Percentiles rank a stretch among this genome's conserved stretches.
Conservation (phyloP, 2,888 invertebrate species). For the Alitta virens region DNA sequence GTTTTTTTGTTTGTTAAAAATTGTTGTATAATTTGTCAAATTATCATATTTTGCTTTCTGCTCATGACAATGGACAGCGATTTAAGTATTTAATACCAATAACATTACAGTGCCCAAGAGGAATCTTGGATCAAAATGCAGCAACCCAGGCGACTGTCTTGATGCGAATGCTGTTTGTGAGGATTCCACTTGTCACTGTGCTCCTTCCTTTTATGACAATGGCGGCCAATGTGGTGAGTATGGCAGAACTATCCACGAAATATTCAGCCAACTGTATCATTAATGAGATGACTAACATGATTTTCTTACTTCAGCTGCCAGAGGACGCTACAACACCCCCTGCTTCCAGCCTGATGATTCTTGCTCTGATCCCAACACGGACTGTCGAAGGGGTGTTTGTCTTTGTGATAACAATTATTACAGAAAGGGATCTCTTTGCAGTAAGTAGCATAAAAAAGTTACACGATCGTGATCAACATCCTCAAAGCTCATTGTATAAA, state of each 20-base stretch:
- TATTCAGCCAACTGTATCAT: too few species aligned
- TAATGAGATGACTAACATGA: not conserved
- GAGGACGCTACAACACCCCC: constrained; percentile 26
- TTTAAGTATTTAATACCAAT: too few species aligned
- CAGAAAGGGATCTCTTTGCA: constrained; percentile 19
- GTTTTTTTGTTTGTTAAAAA: too few species aligned
- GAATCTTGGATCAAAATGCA: constrained; percentile 22
- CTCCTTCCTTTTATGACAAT: constrained; percentile 20
- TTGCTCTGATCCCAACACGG: constrained; percentile 25
- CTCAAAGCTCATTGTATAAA: too few species aligned
- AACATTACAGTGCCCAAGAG: constrained; percentile 18
- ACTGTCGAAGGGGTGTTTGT: constrained; percentile 25
- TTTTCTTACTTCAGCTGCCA: constrained; percentile 10
- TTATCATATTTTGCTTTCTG: too few species aligned
- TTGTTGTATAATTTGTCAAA: too few species aligned
- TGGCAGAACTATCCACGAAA: too few species aligned
- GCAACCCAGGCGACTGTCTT: constrained; percentile 14
- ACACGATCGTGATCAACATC: too few species aligned
- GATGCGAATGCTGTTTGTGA: constrained; percentile 24
- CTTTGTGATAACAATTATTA: constrained; percentile 22
- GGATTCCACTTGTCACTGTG: constrained; percentile 20
- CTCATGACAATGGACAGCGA: too few species aligned
- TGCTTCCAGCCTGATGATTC: constrained; percentile 23
- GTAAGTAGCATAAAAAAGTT: constrained; percentile 12
- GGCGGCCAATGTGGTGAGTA: constrained; percentile 26